These are phyloP conservation scores for Ophonus ardosiacus DNA, from an alignment of 2,888 invertebrate genomes.

Conservation along the genomic window DNA sequence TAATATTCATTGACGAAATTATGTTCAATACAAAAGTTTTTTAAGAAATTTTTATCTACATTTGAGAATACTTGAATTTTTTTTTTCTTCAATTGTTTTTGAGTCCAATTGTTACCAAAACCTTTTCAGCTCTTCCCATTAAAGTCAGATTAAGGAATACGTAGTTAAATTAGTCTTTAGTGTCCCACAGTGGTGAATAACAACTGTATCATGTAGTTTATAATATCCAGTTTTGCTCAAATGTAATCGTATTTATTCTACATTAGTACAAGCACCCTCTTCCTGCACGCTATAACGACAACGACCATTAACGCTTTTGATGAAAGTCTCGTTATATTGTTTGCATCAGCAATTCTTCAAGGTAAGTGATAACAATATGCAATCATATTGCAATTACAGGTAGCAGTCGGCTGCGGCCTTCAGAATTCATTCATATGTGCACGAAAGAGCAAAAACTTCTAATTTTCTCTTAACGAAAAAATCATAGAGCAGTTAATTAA, in stretches of 20 bases:
- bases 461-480: slow-evolving; percentile 6
- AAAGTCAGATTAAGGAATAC: no score
- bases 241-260: neutral
- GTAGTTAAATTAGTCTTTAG: no score
- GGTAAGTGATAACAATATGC: slow-evolving; percentile 33
- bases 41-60: no score
- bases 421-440: neutral
- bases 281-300: neutral
- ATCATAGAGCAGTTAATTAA: slow-evolving; percentile 7
- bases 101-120: no score
- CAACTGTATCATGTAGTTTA: neutral
- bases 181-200: neutral
- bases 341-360: slow-evolving; percentile 40
- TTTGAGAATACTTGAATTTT: no score
- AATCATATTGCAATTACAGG: slow-evolving; percentile 28
- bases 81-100: no score
- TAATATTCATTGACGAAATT: no score
- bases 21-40: no score
- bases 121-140: no score
- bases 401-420: neutral
- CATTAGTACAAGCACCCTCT: neutral
- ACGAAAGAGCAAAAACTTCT: slow-evolving; percentile 3
- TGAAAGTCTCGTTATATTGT: neutral
- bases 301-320: neutral
- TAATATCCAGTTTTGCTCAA: neutral